Evolutionary conservation across 1,140 invertebrate species (phyloP).

Genomic region (Drosophila fuyamai): DNA sequence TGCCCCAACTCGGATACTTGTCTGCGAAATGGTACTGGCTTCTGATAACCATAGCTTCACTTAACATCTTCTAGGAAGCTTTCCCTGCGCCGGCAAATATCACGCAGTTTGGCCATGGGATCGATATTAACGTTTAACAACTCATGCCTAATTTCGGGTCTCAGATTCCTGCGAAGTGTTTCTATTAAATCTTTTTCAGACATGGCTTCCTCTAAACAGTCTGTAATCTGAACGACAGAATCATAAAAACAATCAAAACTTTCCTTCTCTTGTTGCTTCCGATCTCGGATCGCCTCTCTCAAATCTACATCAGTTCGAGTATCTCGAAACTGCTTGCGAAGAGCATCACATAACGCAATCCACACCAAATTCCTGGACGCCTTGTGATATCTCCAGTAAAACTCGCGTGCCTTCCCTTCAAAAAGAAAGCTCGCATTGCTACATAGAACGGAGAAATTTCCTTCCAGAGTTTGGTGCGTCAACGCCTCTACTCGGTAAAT

Average conservation of each 20-base stretch:
- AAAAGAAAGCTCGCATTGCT: neutral
- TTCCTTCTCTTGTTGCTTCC: neutral
- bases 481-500: neutral
- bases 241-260: neutral
- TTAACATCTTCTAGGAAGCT: neutral
- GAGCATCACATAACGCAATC: neutral
- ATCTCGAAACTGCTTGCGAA: neutral
- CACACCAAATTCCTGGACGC: neutral
- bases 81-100: conserved; percentile 1
- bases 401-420: no score
- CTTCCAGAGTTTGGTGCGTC: neutral
- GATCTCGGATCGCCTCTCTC: neutral
- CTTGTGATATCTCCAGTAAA: no score
- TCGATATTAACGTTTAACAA: neutral
- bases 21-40: neutral
- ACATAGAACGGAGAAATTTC: neutral
- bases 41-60: neutral
- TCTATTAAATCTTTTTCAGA: neutral
- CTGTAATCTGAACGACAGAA: neutral
- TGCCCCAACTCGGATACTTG: neutral
- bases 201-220: neutral
- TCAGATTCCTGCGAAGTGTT: neutral
- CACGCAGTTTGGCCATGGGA: neutral
- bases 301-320: neutral
- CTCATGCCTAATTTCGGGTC: neutral